phyloP scores from a whole-genome alignment of 1,140 invertebrate genomes.

The Zaprionus davidi region DNA sequence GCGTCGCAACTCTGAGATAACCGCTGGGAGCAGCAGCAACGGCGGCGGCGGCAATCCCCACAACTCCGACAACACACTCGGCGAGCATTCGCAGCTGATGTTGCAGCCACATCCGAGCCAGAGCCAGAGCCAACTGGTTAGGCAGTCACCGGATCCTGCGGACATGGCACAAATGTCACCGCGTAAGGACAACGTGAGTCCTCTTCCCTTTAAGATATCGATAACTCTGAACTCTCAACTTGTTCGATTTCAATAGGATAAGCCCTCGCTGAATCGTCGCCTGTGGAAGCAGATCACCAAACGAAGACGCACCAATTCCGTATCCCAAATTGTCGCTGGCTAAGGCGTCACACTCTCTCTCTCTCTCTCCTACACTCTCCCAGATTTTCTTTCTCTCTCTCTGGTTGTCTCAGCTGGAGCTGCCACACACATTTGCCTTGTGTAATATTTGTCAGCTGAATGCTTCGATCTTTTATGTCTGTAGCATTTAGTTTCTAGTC shows the following conservation, averaged over 20 bases:
- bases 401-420: constrained; percentile 14
- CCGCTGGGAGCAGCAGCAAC: constrained; percentile 66
- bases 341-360: constrained; percentile 37
- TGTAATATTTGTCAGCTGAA: constrained; percentile 40
- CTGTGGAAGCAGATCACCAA: constrained; percentile 86
- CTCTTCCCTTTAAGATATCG: background rate
- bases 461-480: constrained; percentile 26
- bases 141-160: constrained; percentile 60
- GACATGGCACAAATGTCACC: constrained; percentile 84
- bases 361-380: background rate
- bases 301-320: constrained; percentile 84
- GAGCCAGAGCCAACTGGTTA: constrained; percentile 62
- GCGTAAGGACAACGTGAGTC: constrained; percentile 85
- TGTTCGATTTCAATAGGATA: constrained; percentile 81
- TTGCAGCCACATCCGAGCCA: constrained; percentile 55
- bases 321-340: constrained; percentile 81
- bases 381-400: background rate
- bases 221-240: background rate
- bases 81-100: constrained; percentile 66
- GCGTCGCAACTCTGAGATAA: constrained; percentile 83
- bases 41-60: constrained; percentile 64
- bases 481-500: constrained; percentile 26
- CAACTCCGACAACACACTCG: constrained; percentile 81
- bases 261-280: constrained; percentile 85
- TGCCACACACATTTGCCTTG: constrained; percentile 7